Conservation (phyloP, 2,888 invertebrate genomes). For the Callosobruchus maculatus region DNA sequence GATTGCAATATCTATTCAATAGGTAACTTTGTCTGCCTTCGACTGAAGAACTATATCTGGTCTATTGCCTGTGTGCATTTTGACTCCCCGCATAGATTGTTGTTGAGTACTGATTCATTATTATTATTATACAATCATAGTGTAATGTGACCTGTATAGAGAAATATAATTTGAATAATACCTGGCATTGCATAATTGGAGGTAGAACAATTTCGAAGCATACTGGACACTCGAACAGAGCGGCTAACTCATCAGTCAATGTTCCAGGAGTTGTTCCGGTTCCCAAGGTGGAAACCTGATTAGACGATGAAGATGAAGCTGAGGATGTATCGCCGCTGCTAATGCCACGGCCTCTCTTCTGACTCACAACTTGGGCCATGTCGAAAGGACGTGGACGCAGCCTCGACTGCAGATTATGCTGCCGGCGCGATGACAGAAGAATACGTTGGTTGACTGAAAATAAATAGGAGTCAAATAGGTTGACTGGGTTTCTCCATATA, state of each 20-base stretch:
- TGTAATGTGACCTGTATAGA: too few species aligned
- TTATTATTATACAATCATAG: too few species aligned
- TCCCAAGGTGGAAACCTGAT: conserved; percentile 33
- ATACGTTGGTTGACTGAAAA: not conserved
- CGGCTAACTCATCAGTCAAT: conserved; percentile 83
- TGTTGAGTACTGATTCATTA: too few species aligned
- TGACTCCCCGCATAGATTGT: too few species aligned
- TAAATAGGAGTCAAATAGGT: too few species aligned
- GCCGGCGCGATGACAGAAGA: not conserved
- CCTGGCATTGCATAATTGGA: conserved; percentile 95
- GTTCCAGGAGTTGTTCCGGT: conserved; percentile 56
- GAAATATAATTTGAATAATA: not conserved
- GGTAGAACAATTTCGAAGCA: conserved; percentile 99
- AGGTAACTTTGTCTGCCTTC: too few species aligned
- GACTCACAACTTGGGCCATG: conserved; percentile 40
- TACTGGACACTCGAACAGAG: conserved; percentile 92
- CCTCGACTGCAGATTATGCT: too few species aligned
- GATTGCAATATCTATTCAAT: too few species aligned
- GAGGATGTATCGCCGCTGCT: conserved; percentile 34
- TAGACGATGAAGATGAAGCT: conserved; percentile 32
- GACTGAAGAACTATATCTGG: too few species aligned
- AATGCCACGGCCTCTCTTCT: conserved; percentile 37
- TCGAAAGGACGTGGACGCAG: not conserved
- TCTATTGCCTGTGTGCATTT: too few species aligned
- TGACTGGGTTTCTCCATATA: too few species aligned